These are phyloP conservation scores for Amphimallon solstitiale DNA, from an alignment of 2,888 invertebrate species.

Conservation along the genomic window DNA sequence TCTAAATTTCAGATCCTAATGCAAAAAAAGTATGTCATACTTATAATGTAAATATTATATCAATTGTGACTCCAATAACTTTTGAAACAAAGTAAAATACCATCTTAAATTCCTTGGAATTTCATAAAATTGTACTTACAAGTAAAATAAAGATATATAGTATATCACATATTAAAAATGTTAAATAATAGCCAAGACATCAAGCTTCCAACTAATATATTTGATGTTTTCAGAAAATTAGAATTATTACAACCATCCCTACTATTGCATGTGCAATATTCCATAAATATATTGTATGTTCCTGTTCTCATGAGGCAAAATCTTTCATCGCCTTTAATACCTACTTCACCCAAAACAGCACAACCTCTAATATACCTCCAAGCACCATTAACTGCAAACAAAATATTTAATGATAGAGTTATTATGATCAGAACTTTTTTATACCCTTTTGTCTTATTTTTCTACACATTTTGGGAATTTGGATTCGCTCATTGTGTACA, in stretches of 20 bases:
- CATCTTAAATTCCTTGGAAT: too few relatives aligned
- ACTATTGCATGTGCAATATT: conserved; percentile 92
- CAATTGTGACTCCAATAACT: too few relatives aligned
- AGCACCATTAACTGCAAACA: conserved; percentile 79
- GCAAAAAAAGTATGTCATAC: too few relatives aligned
- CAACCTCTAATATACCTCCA: conserved; percentile 91
- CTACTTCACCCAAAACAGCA: conserved; percentile 90
- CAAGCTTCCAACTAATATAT: conserved; percentile 36
- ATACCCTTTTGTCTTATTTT: conserved; percentile 91
- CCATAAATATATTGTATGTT: conserved; percentile 92
- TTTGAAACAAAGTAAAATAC: too few relatives aligned
- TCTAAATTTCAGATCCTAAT: too few relatives aligned
- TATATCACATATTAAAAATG: neutral
- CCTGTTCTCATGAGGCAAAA: conserved; percentile 92
- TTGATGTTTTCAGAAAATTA: conserved; percentile 40
- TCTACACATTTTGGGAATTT: conserved; percentile 86
- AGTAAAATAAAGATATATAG: too few relatives aligned
- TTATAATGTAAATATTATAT: too few relatives aligned
- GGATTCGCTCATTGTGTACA: conserved; percentile 70
- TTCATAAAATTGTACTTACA: too few relatives aligned
- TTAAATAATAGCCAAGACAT: neutral
- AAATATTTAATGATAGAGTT: neutral
- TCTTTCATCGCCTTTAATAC: conserved; percentile 88
- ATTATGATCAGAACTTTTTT: neutral
- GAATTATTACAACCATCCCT: conserved; percentile 91